Evolutionary conservation across 2,888 invertebrate species (phyloP).

Genomic region (Thalpophila matura): DNA sequence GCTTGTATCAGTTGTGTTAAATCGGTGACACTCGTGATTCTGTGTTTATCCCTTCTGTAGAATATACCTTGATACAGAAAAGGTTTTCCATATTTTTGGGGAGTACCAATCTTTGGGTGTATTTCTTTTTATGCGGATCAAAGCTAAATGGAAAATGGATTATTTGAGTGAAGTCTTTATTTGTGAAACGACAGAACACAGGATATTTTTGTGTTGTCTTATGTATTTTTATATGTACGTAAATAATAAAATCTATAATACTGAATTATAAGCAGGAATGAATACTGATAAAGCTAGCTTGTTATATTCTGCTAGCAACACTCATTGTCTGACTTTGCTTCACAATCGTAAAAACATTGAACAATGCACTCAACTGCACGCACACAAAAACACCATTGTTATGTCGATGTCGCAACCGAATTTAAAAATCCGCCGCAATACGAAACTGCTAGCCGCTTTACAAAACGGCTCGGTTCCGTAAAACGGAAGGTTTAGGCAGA

Average conservation of each 20-base stretch:
- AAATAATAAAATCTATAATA: no score
- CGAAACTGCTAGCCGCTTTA: no score
- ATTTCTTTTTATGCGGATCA: not conserved
- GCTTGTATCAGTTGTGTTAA: not conserved
- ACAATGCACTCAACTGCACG: slow-evolving; percentile 29
- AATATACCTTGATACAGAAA: not conserved
- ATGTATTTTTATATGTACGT: not conserved
- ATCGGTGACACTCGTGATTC: slow-evolving; percentile 1
- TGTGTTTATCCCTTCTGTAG: not conserved
- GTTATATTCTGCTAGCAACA: not conserved
- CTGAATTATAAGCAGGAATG: not conserved
- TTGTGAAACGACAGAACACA: not conserved
- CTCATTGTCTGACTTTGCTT: slow-evolving; percentile 18
- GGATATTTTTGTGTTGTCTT: not conserved
- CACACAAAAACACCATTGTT: slow-evolving; percentile 27
- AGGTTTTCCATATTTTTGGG: not conserved
- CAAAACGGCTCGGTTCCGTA: no score
- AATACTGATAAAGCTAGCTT: not conserved
- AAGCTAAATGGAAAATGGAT: not conserved
- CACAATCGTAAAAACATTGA: slow-evolving; percentile 46
- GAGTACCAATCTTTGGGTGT: not conserved
- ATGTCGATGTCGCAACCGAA: no score
- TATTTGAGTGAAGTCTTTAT: not conserved
- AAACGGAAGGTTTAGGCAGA: no score
- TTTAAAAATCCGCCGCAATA: no score